phyloP scores from a whole-genome alignment of 92 coral and sea anemone genomes.

The Desmophyllum pertusum region DNA sequence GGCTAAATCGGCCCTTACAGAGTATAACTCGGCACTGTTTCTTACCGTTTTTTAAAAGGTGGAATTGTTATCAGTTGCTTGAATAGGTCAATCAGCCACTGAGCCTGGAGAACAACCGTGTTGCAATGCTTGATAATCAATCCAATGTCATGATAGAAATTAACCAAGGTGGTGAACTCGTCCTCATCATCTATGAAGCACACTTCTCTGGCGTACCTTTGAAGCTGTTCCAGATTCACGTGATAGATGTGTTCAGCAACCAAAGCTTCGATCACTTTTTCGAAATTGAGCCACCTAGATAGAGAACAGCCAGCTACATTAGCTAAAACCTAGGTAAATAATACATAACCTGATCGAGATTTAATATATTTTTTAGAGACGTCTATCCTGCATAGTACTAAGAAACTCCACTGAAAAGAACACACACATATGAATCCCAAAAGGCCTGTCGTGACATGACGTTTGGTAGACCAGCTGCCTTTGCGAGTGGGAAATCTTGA shows the following conservation, averaged over 20 bases:
- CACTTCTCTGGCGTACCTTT: slow-evolving; percentile 25
- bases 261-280: slow-evolving; percentile 39
- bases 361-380: too few relatives aligned
- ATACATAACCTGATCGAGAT: too few relatives aligned
- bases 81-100: slow-evolving; percentile 54
- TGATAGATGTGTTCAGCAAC: slow-evolving; percentile 20
- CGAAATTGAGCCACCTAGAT: slow-evolving; percentile 65
- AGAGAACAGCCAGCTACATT: too few relatives aligned
- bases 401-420: too few relatives aligned
- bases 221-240: slow-evolving; percentile 38
- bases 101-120: slow-evolving; percentile 47
- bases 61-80: slow-evolving; percentile 50
- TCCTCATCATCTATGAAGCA: slow-evolving; percentile 43
- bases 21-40: not conserved
- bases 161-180: slow-evolving; percentile 34
- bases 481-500: too few relatives aligned
- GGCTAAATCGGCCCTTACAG: too few relatives aligned
- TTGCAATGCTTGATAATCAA: slow-evolving; percentile 37
- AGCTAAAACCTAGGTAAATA: too few relatives aligned
- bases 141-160: slow-evolving; percentile 52
- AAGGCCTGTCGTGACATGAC: too few relatives aligned
- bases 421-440: too few relatives aligned
- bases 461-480: too few relatives aligned
- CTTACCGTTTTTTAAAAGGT: slow-evolving; percentile 37
- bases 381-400: too few relatives aligned